These are phyloP conservation scores for Eclectus roratus DNA, from an alignment of 2,113 vertebrate species.

Conservation along the genomic window DNA sequence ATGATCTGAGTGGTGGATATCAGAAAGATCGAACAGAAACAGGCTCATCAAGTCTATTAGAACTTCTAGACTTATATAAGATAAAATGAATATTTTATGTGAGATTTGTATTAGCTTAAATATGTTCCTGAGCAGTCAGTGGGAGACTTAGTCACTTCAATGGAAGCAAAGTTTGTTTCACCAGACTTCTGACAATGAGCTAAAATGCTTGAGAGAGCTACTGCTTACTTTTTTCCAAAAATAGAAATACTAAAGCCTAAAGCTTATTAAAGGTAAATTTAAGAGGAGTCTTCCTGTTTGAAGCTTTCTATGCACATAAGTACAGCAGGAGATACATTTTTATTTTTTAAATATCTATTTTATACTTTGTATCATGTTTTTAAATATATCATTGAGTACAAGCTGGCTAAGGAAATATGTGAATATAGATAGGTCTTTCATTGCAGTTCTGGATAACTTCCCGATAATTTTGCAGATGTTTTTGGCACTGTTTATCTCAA, in stretches of 20 bases:
- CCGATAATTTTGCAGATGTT: not conserved
- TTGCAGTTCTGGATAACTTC: not conserved
- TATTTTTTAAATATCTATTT: not conserved
- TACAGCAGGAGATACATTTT: not conserved
- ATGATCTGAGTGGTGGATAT: not conserved
- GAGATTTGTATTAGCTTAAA: not conserved
- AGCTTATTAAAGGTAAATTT: not conserved
- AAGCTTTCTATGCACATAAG: not conserved
- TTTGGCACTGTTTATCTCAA: not conserved
- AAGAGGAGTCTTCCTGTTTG: not conserved
- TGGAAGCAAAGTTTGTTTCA: not conserved
- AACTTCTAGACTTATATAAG: not conserved
- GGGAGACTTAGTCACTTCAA: not conserved
- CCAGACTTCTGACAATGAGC: not conserved
- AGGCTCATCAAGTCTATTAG: not conserved
- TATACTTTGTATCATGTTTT: not conserved
- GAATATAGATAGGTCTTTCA: not conserved
- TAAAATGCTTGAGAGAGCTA: not conserved
- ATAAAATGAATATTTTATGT: not conserved
- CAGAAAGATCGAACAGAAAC: slow-evolving; percentile 2
- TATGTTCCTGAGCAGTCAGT: not conserved
- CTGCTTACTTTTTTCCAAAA: not conserved
- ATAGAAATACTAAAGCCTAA: not conserved
- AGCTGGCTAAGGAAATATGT: not conserved
- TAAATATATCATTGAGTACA: not conserved